Base-by-base conservation (phyloP, 2,797 vertebrate species). In the Halcyon chelicuti region DNA sequence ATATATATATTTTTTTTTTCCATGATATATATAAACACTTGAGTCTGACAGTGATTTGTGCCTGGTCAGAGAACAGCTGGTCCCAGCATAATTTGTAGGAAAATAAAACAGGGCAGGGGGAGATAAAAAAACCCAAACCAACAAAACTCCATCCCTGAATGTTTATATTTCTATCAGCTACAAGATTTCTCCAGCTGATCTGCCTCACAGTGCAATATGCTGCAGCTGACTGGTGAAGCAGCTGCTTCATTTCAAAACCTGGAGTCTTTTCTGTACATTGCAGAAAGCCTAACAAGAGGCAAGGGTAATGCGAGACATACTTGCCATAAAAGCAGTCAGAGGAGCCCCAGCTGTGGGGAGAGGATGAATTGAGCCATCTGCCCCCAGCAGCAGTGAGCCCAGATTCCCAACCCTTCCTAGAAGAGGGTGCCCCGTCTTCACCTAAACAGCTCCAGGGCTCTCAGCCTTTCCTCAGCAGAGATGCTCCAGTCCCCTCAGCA, bases 211-310 rank as follows among this genome's bases (percentile, higher is more conserved):
- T 44, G 61, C 91, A 83, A 39, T 78, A 71, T 55, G 54, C 89
- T 94, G 39, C 90, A 95, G 93, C 96, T 91, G 91, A 93, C 44
- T 44, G 29, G 66, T 63, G 33, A 95, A 73, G 77, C 97, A 97
- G 98, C 97, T 98, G 97, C 96, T 97, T 94, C 49, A 0, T 66
- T 88, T 97, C 96, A 97, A 57, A 94, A 86, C 68, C 89, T 18
- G 9, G 75, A 94, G 81, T 85, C 90, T 96, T 95, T 91, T 96
- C 95, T 93, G 49, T 51, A 28, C 49, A 51, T 96, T 93, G 47
- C 22, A 62, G 84, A 66, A 82, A 93, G 86, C 84, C 93, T 76
- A 92, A 91, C 70, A 75, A 71, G 94, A 89, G 76, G 60, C 94
- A 89, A 95, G 70, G 81, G 86, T 94, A 94, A 97, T 72, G 67